Evolutionary conservation across 2,888 invertebrate species (phyloP), one percentile per base, ranked within the genome.

Genomic region (Nomada flava): DNA sequence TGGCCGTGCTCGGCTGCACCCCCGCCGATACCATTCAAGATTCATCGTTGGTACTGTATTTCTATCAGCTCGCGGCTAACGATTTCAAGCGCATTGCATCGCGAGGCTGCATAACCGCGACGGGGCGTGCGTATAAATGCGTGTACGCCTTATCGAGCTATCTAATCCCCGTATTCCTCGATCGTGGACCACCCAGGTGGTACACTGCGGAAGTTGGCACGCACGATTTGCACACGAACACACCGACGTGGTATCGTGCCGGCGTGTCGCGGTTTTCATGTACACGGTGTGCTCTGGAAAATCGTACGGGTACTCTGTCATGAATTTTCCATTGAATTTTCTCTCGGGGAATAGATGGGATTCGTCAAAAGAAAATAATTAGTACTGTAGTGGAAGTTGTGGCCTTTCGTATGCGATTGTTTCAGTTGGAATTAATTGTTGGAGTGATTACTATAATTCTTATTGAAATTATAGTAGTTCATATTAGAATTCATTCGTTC

Each of bases 121-220:
- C 63, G 15, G 73, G 50, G 82, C 78, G 78, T 83, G 86, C 72
- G 82, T 77, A 82, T 59, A 60, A 83, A 80, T 72, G 71, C 82
- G 87, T 79, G 79, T 74, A 76, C 77, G 86, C 76, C 85, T 85
- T 87, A 79, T 86, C 82, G 85, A 79, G 82, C 71, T 77, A 87
- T 86, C 86, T 86, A 86, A 86, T 85, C 78, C 83, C 76, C 79
- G 81, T 87, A 88, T 88, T 84, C 86, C 82, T 60, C 84, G 86
- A 87, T 86, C 84, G 85, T 76, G 79, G 91, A 91, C 91, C 91
- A 91, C 91, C 91, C 91, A 91, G 82, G 88, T 79, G 84, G 87
- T 83, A 72, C 79, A 89, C 81, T 86, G 90, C 91, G 91, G 90
- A 91, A 91, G 91, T 91, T 88, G 84, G 84, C 86, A 89, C 85